A percentile compares a stretch with the other conserved stretches of the same genome.
These are phyloP conservation scores for Meandrina meandrites DNA, from an alignment of 92 coral and sea anemone genomes.

Conservation along the genomic window DNA sequence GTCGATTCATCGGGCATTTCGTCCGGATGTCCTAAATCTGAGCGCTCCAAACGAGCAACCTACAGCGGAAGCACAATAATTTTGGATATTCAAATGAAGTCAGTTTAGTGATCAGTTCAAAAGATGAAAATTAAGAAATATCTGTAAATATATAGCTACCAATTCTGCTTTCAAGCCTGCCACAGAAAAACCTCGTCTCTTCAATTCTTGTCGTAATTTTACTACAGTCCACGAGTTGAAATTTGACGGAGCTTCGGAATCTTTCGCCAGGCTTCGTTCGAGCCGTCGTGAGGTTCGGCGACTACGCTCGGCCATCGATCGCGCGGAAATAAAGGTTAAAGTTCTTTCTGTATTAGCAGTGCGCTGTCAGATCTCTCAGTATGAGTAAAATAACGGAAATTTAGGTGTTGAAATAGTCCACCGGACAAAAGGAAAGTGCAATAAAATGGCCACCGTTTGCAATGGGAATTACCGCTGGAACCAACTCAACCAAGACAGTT, in stretches of 20 bases:
- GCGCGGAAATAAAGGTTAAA: neutral
- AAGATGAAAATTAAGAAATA: neutral
- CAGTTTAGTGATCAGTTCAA: neutral
- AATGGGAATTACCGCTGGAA: constrained; percentile 41
- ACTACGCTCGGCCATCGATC: constrained; percentile 72
- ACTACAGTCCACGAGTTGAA: constrained; percentile 77
- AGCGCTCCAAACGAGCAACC: constrained; percentile 61
- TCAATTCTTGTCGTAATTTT: constrained; percentile 74
- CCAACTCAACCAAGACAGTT: neutral
- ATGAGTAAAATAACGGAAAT: constrained; percentile 8
- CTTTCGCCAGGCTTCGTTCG: constrained; percentile 70
- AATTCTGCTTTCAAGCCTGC: constrained; percentile 88
- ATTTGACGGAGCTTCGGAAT: constrained; percentile 58
- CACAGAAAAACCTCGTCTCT: constrained; percentile 58
- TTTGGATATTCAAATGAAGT: constrained; percentile 18
- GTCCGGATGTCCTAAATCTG: constrained; percentile 14
- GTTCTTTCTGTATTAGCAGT: neutral
- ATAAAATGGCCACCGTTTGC: constrained; percentile 24
- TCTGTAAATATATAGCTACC: constrained; percentile 46
- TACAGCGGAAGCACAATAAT: constrained; percentile 5
- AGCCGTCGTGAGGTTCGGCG: constrained; percentile 77
- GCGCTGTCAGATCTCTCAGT: neutral
- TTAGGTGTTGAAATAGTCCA: neutral
- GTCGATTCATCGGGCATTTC: constrained; percentile 48
- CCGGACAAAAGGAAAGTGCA: neutral